Conservation (phyloP, 2,113 vertebrate genomes). For the Elephas maximus region DNA sequence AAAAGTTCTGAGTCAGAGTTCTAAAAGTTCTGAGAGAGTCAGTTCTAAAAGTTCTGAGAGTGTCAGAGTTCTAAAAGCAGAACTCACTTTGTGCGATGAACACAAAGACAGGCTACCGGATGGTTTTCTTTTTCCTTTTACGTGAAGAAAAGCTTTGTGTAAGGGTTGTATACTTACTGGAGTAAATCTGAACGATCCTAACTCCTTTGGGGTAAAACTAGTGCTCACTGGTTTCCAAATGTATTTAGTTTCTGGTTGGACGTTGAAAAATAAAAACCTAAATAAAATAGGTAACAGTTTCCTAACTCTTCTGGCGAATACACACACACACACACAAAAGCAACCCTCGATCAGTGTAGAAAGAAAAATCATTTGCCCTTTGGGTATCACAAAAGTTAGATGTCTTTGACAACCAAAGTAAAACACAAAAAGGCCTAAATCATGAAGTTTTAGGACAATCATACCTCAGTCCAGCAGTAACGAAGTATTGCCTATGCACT, state of each 20-base stretch:
- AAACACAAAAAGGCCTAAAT: conserved; percentile 22
- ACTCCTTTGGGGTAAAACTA: conserved; percentile 89
- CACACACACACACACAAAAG: background rate
- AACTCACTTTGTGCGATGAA: conserved; percentile 89
- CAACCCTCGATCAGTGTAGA: background rate
- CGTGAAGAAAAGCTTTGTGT: conserved; percentile 88
- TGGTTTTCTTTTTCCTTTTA: conserved; percentile 37
- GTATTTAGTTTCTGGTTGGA: conserved; percentile 90
- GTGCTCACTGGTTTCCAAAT: conserved; percentile 90
- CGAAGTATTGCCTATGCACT: conserved; percentile 91
- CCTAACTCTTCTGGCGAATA: background rate
- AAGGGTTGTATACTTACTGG: conserved; percentile 90
- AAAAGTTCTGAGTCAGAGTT: conserved; percentile 79
- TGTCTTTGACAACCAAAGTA: conserved; percentile 46
- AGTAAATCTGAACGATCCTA: conserved; percentile 92
- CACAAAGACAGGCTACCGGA: conserved; percentile 89
- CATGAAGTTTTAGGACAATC: conserved; percentile 24
- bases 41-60: conserved; percentile 73
- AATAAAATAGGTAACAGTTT: conserved; percentile 88
- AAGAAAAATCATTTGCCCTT: conserved; percentile 35
- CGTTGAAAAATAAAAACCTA: conserved; percentile 87
- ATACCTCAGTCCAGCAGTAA: conserved; percentile 91
- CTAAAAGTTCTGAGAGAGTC: conserved; percentile 15
- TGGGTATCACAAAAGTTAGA: conserved; percentile 30
- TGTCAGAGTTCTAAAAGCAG: conserved; percentile 49